Conservation (phyloP, 2,113 vertebrate genomes). For the Caretta caretta region DNA sequence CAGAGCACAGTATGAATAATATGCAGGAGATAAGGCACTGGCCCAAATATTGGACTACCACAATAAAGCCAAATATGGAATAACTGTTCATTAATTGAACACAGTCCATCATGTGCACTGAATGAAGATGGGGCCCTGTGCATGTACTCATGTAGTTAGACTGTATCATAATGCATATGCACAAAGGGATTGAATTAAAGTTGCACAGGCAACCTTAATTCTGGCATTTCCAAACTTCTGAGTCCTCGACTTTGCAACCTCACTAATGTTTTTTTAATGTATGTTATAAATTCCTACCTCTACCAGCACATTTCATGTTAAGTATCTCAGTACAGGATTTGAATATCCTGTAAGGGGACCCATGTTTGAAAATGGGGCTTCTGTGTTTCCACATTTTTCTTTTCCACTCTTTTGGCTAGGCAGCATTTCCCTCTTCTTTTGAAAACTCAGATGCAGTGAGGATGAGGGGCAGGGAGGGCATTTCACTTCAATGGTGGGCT, state of each 20-base stretch:
- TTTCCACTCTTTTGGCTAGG: not conserved
- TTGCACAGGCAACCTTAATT: not conserved
- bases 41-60: not conserved
- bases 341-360: not conserved
- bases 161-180: not conserved
- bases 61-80: not conserved
- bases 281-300: not conserved
- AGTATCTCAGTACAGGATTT: not conserved
- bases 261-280: not conserved
- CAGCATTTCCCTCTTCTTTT: not conserved
- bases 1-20: not conserved
- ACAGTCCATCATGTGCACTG: not conserved
- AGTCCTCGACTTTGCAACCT: not conserved
- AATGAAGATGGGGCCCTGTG: not conserved
- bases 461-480: not conserved
- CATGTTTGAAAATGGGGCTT: not conserved
- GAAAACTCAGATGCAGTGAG: not conserved
- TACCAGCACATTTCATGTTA: not conserved
- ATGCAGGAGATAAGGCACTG: not conserved
- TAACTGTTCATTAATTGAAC: not conserved
- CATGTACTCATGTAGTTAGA: not conserved
- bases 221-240: not conserved
- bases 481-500: conserved; percentile 1
- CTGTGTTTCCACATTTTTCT: not conserved
- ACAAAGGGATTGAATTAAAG: not conserved